Conservation (phyloP, 2,888 invertebrate genomes). For the Cantharis rustica region DNA sequence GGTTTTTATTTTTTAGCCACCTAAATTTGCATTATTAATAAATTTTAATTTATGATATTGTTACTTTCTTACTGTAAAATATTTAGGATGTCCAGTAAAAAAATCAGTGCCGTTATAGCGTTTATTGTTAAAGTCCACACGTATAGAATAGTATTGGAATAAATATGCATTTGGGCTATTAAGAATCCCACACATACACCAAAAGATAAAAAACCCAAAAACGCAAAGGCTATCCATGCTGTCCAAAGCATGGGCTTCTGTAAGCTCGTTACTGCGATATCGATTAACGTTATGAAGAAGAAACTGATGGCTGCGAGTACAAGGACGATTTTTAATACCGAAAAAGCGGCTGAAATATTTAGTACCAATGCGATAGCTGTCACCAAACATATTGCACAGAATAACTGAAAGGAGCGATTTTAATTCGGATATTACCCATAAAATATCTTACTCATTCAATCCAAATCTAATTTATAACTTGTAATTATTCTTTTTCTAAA, state of each 20-base stretch:
- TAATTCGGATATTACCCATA: neutral
- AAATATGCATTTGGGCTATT: neutral
- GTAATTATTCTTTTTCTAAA: no score
- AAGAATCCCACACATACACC: slow-evolving; percentile 27
- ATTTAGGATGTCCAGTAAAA: neutral
- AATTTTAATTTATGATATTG: neutral
- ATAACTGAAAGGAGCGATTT: slow-evolving; percentile 29
- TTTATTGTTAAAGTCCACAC: neutral
- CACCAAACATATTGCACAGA: slow-evolving; percentile 28
- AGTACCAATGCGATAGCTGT: slow-evolving; percentile 15
- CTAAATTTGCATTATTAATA: neutral
- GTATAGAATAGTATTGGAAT: neutral
- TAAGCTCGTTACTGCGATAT: slow-evolving; percentile 23
- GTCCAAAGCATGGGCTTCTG: slow-evolving; percentile 32
- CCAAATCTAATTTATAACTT: no score
- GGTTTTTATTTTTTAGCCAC: neutral
- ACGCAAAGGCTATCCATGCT: slow-evolving; percentile 35
- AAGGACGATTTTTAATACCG: neutral
- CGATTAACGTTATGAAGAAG: slow-evolving; percentile 26
- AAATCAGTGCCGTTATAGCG: slow-evolving; percentile 10
- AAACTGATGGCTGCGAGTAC: neutral
- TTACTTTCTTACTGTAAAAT: neutral
- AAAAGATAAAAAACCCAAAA: slow-evolving; percentile 28
- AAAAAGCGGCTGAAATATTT: neutral
- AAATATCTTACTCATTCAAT: slow-evolving; percentile 31